Evolutionary conservation across 53 echinoderm and acorn worm genomes (phyloP).

Genomic region (Hippasteria phrygiana): DNA sequence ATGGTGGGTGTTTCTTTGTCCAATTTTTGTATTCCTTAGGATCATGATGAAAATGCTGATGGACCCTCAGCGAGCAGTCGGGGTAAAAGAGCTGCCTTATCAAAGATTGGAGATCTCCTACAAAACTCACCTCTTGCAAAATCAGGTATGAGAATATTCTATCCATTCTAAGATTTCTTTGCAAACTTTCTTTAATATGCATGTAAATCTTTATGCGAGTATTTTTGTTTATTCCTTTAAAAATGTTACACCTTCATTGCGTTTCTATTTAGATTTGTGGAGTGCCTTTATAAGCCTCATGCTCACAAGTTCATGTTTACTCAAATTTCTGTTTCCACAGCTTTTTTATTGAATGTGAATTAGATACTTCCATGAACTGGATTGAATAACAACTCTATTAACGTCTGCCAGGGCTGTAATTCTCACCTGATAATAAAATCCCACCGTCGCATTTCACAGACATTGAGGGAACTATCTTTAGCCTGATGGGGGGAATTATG

Average conservation of each 20-base stretch:
- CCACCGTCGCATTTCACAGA: neutral
- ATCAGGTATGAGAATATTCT: too few species aligned
- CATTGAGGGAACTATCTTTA: too few species aligned
- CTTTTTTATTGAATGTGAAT: neutral
- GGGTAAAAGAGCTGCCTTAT: constrained; percentile 67
- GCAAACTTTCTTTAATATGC: too few species aligned
- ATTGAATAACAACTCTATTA: too few species aligned
- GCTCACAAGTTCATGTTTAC: neutral
- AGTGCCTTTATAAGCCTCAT: neutral
- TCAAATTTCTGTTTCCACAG: neutral
- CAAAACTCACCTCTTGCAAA: constrained; percentile 76
- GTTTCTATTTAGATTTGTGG: too few species aligned
- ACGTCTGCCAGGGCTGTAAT: neutral
- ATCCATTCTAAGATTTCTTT: too few species aligned
- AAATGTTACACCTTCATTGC: too few species aligned
- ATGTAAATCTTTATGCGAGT: too few species aligned
- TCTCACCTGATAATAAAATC: neutral
- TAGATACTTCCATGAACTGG: neutral
- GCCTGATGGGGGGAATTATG: too few species aligned
- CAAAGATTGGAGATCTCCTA: constrained; percentile 80
- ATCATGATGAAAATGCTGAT: constrained; percentile 62
- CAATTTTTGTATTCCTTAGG: neutral
- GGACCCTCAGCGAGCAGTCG: constrained; percentile 44
- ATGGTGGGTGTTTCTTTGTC: neutral
- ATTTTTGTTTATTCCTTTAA: too few species aligned